Conservation (phyloP, 2,113 vertebrate genomes). For the Grantiella picta region DNA sequence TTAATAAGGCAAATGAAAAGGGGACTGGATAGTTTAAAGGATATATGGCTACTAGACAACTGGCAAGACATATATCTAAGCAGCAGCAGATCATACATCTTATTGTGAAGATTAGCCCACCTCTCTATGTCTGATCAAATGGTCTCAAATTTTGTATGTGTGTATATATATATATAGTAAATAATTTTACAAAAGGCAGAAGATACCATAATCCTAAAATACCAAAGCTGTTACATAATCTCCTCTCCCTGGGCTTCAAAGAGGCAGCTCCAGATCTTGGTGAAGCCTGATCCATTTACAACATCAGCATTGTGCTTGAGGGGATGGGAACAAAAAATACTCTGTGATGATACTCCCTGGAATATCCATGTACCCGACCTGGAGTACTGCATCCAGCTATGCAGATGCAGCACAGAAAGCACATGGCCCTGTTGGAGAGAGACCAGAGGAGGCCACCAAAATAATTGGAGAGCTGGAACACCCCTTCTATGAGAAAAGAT, state of each 20-base stretch:
- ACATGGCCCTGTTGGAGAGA: background rate
- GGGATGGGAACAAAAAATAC: background rate
- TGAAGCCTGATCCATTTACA: background rate
- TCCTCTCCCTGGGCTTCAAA: background rate
- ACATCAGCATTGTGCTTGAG: background rate
- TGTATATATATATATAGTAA: too few relatives aligned
- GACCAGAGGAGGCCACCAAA: background rate
- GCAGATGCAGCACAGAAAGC: background rate
- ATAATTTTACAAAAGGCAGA: background rate
- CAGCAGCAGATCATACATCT: background rate
- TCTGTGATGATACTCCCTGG: background rate
- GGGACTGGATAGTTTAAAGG: background rate
- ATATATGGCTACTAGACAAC: background rate
- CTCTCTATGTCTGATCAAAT: background rate
- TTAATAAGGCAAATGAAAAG: background rate
- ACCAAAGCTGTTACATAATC: background rate
- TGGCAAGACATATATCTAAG: background rate
- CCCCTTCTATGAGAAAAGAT: background rate
- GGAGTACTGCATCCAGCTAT: background rate
- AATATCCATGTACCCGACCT: background rate
- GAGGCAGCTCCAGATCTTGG: background rate
- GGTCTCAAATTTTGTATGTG: background rate
- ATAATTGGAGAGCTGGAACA: background rate
- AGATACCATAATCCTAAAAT: background rate
- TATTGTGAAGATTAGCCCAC: background rate